phyloP scores from a whole-genome alignment of 2,888 invertebrate genomes.

The Dascillus cervinus region DNA sequence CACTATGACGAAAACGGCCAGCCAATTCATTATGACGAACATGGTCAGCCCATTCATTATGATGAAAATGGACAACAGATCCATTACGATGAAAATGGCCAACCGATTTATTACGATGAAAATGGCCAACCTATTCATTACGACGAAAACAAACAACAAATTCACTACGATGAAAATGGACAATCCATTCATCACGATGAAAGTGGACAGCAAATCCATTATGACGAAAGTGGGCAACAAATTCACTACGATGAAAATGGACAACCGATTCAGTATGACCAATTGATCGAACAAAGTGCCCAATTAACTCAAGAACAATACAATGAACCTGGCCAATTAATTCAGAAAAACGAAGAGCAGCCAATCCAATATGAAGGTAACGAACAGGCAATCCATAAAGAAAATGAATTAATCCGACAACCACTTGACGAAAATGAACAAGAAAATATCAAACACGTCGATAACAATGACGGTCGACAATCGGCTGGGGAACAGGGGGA shows the following conservation, averaged over 20 bases:
- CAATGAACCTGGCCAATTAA: conserved; percentile 9
- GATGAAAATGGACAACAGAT: conserved; percentile 23
- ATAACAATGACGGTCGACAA: too few relatives aligned
- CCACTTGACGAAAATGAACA: conserved; percentile 3
- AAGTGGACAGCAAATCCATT: conserved; percentile 18
- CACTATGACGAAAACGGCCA: conserved; percentile 12
- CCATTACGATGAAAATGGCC: conserved; percentile 11
- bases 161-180: conserved; percentile 24
- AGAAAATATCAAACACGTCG: conserved; percentile 5
- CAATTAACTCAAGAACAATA: conserved; percentile 16
- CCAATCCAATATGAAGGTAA: conserved; percentile 10
- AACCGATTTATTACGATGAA: conserved; percentile 13
- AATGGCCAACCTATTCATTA: conserved; percentile 19
- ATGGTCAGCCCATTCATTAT: conserved; percentile 17
- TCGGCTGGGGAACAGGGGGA: too few relatives aligned
- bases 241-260: conserved; percentile 20
- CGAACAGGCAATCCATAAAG: conserved; percentile 10
- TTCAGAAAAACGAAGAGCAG: conserved; percentile 11
- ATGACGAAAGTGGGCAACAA: conserved; percentile 23
- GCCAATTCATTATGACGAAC: conserved; percentile 13
- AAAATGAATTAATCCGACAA: conserved; percentile 4
- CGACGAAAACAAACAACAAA: conserved; percentile 17
- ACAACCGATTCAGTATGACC: conserved; percentile 12
- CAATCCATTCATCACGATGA: conserved; percentile 21
- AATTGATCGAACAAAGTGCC: conserved; percentile 9